Evolutionary conservation across 2,888 invertebrate genomes (phyloP).

Genomic region (Drosophila algonquin): DNA sequence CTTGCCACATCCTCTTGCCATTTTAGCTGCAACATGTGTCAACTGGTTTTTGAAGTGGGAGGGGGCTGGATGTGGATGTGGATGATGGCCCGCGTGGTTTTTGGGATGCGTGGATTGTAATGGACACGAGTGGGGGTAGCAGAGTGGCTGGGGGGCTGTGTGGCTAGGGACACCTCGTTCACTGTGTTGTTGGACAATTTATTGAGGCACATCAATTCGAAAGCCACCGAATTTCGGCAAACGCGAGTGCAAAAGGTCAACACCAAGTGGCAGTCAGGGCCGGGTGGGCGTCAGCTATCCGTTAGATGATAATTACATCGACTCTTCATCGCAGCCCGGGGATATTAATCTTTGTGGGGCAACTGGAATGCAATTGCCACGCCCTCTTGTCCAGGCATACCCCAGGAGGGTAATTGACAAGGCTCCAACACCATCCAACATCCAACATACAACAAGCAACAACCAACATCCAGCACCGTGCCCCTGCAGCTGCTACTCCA

Average conservation of each 20-base stretch:
- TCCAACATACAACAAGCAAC: neutral
- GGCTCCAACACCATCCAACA: neutral
- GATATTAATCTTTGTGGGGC: slow-evolving; percentile 6
- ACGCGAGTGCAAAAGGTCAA: slow-evolving; percentile 18
- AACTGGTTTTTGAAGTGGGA: slow-evolving; percentile 50
- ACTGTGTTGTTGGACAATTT: slow-evolving; percentile 38
- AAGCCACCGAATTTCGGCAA: slow-evolving; percentile 23
- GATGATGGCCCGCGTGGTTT: slow-evolving; percentile 30
- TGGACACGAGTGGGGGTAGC: slow-evolving; percentile 15
- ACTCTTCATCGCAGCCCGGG: slow-evolving; percentile 6
- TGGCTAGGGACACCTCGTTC: slow-evolving; percentile 23
- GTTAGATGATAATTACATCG: slow-evolving; percentile 31
- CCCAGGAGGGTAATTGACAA: neutral
- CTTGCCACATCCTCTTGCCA: slow-evolving; percentile 28
- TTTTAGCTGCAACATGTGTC: slow-evolving; percentile 65
- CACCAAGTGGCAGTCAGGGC: slow-evolving; percentile 11
- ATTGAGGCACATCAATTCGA: slow-evolving; percentile 51
- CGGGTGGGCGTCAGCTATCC: slow-evolving; percentile 6
- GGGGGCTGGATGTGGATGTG: neutral
- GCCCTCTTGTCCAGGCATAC: neutral
- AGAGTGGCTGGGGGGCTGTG: neutral
- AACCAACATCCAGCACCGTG: too few relatives aligned
- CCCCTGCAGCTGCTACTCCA: neutral
- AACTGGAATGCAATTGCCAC: neutral
- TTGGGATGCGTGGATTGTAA: slow-evolving; percentile 27